These are phyloP conservation scores for Drosophila obscura DNA, from an alignment of 1,140 invertebrate species.

Conservation along the genomic window DNA sequence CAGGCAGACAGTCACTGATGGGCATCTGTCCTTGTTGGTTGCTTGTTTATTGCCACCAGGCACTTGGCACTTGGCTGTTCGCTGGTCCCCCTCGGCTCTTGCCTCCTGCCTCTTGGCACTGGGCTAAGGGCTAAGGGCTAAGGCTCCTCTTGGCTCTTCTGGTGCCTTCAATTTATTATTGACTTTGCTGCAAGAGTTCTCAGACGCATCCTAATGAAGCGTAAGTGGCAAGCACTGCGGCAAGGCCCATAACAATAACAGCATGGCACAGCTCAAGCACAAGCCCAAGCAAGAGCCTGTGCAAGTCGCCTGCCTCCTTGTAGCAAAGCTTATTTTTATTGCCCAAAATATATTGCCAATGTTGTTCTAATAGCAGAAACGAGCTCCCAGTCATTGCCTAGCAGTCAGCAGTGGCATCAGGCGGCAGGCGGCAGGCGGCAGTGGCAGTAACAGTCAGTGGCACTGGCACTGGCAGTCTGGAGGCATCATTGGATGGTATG, in stretches of 20 bases:
- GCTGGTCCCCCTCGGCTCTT: neutral
- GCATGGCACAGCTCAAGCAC: constrained; percentile 15
- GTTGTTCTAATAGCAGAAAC: constrained; percentile 81
- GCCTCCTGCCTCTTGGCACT: constrained; percentile 8
- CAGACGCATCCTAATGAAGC: constrained; percentile 80
- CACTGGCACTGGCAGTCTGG: constrained; percentile 1
- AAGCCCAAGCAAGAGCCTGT: constrained; percentile 22
- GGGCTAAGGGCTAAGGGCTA: no score
- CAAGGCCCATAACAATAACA: constrained; percentile 70
- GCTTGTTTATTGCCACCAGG: constrained; percentile 64
- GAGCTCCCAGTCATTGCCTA: constrained; percentile 45
- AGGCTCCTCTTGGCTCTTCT: constrained; percentile 11
- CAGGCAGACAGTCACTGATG: constrained; percentile 25
- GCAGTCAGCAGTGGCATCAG: neutral
- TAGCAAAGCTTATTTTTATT: constrained; percentile 81
- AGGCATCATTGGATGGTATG: neutral
- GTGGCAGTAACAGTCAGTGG: constrained; percentile 19
- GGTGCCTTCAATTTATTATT: constrained; percentile 74
- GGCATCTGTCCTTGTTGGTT: constrained; percentile 52
- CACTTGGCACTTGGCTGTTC: constrained; percentile 45
- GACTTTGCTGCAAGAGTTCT: constrained; percentile 72
- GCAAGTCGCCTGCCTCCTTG: constrained; percentile 32
- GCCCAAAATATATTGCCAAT: constrained; percentile 79
- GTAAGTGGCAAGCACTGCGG: constrained; percentile 73
- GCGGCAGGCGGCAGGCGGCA: no score